Evolutionary conservation across 2,797 vertebrate genomes (phyloP).

Genomic region (Balearica regulorum): DNA sequence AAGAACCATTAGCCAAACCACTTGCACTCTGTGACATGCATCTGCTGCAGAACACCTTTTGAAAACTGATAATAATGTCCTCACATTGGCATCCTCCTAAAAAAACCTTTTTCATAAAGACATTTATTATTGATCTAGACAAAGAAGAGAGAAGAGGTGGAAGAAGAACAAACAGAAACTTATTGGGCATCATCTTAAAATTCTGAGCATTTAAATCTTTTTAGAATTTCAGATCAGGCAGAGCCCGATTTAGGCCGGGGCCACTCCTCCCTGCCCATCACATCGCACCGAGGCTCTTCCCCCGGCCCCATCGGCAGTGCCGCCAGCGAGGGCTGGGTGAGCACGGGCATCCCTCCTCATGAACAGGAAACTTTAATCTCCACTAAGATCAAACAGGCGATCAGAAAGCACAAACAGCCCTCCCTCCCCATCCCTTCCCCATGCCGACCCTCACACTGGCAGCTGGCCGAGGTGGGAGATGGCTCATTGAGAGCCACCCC

Average conservation of each 20-base stretch:
- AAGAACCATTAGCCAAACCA: not conserved
- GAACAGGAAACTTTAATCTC: not conserved
- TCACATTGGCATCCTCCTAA: not conserved
- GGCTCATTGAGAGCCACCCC: fast-evolving
- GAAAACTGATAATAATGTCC: too few species aligned
- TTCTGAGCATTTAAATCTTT: slow-evolving; percentile 11
- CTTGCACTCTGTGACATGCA: not conserved
- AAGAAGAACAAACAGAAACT: not conserved
- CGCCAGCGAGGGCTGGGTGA: not conserved
- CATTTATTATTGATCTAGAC: not conserved
- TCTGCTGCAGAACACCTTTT: not conserved
- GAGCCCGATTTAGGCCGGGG: not conserved
- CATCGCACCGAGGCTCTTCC: slow-evolving; percentile 28
- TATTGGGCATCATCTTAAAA: not conserved
- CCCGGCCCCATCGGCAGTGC: not conserved
- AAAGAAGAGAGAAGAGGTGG: not conserved
- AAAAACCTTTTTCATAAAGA: not conserved
- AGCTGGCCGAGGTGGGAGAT: not conserved
- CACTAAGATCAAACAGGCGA: too few species aligned
- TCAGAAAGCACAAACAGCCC: fast-evolving
- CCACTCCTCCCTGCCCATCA: slow-evolving; percentile 39
- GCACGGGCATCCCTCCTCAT: fast-evolving
- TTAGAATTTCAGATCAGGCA: slow-evolving; percentile 40
- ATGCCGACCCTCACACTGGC: fast-evolving
- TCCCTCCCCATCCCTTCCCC: not conserved